Evolutionary conservation across 2,888 invertebrate species (phyloP), one percentile per base, ranked within the genome.

Genomic region (Drosophila helvetica): DNA sequence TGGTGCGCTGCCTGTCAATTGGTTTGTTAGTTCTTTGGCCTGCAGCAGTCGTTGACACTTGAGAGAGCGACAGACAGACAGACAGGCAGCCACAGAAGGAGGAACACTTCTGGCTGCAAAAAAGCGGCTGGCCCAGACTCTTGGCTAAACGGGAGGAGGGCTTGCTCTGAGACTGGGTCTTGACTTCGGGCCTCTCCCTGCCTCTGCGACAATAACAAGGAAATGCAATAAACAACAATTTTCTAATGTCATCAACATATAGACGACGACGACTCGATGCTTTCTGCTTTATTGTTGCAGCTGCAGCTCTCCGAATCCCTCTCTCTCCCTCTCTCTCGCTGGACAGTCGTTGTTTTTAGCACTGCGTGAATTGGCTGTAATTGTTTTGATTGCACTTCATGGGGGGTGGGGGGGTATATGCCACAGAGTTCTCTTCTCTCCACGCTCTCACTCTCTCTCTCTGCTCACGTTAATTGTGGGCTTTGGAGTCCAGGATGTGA

Each of bases 331-430:
- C n/a, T 43, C 30, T 33, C 56, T 67, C 51, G 53, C 47, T 46
- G 60, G 56, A 59, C 38, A 61, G 60, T 56, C 74, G 74, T 67
- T 74, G 62, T 70, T 86, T 77, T 67, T 80, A 74, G 72, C 80
- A 46, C 69, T 72, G 74, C 77, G 80, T 80, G 87, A 88, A 86
- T 85, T 89, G 89, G 74, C 74, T 74, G 78, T 78, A 86, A 89
- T 86, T 86, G 89, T 80, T 89, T 86, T 86, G 89, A 89, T 86
- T 89, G 89, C 87, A 86, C 85, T 86, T 83, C 86, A 88, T 84
- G 78, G 75, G n/a, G n/a, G n/a, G n/a, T n/a, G n/a, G n/a, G n/a
- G n/a, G n/a, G 66, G 74, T 75, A 60, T 53, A 52, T 74, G 74
- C 55, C 47, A 45, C 52, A 68, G 46, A 59, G 17, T 38, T 15